A percentile compares a stretch with the other conserved stretches of the same genome.
These are phyloP conservation scores for Papilio polytes DNA, from an alignment of 1,140 invertebrate genomes.

Conservation along the genomic window DNA sequence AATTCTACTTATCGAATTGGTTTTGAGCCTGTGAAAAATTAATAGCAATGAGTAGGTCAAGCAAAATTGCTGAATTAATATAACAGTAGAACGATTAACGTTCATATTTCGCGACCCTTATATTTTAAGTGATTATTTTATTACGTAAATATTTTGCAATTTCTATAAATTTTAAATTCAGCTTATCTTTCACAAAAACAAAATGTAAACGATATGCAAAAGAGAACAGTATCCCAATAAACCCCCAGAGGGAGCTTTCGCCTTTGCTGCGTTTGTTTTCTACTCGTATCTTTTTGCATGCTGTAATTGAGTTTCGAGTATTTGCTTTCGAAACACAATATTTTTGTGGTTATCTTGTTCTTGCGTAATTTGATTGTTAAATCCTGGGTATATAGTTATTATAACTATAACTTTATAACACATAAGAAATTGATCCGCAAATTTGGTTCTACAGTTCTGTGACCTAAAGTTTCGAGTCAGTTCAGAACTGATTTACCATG, in stretches of 20 bases:
- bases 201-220: neutral
- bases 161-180: neutral
- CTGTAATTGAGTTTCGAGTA: neutral
- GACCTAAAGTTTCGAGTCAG: no score
- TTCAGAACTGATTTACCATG: no score
- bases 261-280: neutral
- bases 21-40: neutral
- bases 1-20: constrained; percentile 2
- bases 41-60: neutral
- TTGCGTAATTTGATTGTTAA: no score
- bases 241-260: neutral
- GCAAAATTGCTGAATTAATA: neutral
- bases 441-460: no score
- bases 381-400: no score
- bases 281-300: neutral
- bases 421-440: no score
- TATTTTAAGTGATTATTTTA: neutral
- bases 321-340: neutral
- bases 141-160: neutral
- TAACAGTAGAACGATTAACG: constrained; percentile 2
- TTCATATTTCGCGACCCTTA: no score
- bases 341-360: neutral
- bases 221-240: neutral
- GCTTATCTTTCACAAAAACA: neutral
- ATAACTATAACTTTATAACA: no score